Evolutionary conservation across 2,113 vertebrate genomes (phyloP).

Genomic region (Pterocles burchelli): DNA sequence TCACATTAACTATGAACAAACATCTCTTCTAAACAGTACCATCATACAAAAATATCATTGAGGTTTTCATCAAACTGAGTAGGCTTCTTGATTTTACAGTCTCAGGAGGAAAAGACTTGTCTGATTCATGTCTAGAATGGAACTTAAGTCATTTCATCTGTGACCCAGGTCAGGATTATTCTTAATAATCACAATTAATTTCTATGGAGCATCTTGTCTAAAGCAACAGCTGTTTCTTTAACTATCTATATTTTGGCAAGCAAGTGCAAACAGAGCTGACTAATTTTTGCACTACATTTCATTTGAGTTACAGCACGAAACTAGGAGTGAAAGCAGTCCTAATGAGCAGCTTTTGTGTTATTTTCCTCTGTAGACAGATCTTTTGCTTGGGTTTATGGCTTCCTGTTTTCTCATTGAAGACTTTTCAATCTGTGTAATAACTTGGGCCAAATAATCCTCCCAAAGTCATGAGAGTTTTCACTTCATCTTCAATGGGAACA

Average conservation of each 20-base stretch:
- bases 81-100: not conserved
- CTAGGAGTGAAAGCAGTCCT: not conserved
- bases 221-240: conserved; percentile 66
- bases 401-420: not conserved
- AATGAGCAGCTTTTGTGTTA: not conserved
- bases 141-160: conserved; percentile 29
- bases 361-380: not conserved
- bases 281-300: conserved; percentile 37
- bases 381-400: not conserved
- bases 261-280: not conserved
- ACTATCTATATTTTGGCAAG: conserved; percentile 54
- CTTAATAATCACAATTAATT: conserved; percentile 76
- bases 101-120: not conserved
- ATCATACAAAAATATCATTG: not conserved
- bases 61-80: not conserved
- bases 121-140: conserved; percentile 23
- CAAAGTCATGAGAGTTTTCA: not conserved
- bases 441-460: not conserved
- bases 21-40: not conserved
- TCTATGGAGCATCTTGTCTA: conserved; percentile 63
- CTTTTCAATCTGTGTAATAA: not conserved
- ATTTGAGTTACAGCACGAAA: conserved; percentile 4
- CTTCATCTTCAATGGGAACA: not conserved
- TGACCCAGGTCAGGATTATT: conserved; percentile 60
- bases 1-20: not conserved